Conservation (phyloP, 2,113 vertebrate genomes). For the Barnardius zonarius region DNA sequence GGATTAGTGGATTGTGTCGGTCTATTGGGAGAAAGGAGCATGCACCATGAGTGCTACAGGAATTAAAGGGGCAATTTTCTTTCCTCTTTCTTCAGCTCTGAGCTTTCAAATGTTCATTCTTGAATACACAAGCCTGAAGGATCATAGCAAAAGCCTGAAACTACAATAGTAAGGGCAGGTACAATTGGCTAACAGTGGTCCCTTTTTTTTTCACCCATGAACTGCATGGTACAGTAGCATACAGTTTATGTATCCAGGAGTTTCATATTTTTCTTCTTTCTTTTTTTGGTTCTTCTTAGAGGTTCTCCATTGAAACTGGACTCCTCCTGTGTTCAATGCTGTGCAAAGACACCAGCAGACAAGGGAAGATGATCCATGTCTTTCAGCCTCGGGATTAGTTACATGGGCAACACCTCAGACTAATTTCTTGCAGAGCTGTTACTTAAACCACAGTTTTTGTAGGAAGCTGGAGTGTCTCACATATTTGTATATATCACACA, state of each 20-base stretch:
- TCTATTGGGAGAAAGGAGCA: background rate
- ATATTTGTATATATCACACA: background rate
- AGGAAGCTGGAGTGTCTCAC: background rate
- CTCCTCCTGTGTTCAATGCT: background rate
- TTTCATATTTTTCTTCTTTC: background rate
- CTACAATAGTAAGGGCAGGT: background rate
- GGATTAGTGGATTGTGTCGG: accelerated
- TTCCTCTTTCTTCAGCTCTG: background rate
- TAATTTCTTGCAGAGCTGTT: background rate
- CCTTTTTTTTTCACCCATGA: background rate
- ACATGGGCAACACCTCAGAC: background rate
- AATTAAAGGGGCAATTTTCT: background rate
- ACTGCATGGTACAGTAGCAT: accelerated
- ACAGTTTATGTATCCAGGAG: background rate
- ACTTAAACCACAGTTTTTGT: background rate
- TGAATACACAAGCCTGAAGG: background rate
- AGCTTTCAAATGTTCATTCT: background rate
- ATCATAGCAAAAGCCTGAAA: background rate
- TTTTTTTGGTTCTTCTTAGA: background rate
- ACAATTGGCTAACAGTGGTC: background rate
- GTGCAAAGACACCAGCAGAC: background rate
- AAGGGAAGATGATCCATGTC: background rate
- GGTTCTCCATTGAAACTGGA: background rate
- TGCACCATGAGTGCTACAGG: too few species aligned
- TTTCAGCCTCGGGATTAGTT: background rate